Conservation (phyloP, 2,888 invertebrate species). For the Hipparchia sbordonii region DNA sequence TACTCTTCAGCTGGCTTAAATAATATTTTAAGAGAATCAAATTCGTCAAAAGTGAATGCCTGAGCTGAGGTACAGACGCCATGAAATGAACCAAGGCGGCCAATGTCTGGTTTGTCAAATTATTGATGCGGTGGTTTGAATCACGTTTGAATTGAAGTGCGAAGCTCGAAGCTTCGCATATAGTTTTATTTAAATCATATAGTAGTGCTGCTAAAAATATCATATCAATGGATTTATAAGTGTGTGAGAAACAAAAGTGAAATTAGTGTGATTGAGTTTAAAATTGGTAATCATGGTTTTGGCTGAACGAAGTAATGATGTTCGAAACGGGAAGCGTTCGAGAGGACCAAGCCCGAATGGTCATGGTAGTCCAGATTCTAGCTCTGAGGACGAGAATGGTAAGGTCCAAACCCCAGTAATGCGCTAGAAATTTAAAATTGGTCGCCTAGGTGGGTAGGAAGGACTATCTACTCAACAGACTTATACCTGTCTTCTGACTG, state of each 20-base stretch:
- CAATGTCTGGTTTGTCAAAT: slow-evolving; percentile 72
- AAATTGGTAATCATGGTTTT: slow-evolving; percentile 88
- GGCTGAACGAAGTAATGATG: slow-evolving; percentile 93
- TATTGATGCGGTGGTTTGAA: slow-evolving; percentile 84
- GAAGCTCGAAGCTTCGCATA: slow-evolving; percentile 70
- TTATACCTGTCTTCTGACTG: slow-evolving; percentile 23
- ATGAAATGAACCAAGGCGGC: slow-evolving; percentile 56
- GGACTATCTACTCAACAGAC: neutral
- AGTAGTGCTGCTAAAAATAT: slow-evolving; percentile 40
- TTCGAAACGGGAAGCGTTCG: slow-evolving; percentile 93
- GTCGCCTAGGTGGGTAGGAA: neutral
- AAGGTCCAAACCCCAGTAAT: slow-evolving; percentile 41
- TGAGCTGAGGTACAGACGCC: slow-evolving; percentile 66
- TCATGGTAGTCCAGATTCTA: slow-evolving; percentile 89
- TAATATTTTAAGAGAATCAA: neutral
- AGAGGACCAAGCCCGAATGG: slow-evolving; percentile 96
- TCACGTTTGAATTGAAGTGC: slow-evolving; percentile 80
- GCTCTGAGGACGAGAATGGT: slow-evolving; percentile 94
- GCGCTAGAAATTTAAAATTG: neutral
- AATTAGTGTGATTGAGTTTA: slow-evolving; percentile 54
- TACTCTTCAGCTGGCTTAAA: neutral
- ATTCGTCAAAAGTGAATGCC: slow-evolving; percentile 58
- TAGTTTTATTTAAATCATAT: slow-evolving; percentile 52
- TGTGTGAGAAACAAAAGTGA: slow-evolving; percentile 46
- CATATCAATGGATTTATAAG: slow-evolving; percentile 43